Evolutionary conservation across 2,888 invertebrate genomes (phyloP).

Genomic region (Ichneumoninae sp.): DNA sequence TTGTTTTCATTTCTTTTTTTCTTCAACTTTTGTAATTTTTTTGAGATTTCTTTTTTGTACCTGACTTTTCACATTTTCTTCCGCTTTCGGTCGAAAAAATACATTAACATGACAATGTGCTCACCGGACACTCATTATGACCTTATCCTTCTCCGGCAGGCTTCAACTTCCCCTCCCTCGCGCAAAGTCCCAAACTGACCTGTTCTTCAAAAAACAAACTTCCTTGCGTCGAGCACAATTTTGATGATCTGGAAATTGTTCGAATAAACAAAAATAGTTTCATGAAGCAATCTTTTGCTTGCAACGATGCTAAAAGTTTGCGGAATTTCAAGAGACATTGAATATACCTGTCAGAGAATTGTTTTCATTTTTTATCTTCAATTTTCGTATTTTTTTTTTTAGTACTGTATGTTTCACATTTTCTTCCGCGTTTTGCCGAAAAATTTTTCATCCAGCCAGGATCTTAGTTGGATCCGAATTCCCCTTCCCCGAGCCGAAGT

Average conservation of each 20-base stretch:
- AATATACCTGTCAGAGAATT: too few relatives aligned
- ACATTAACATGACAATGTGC: constrained; percentile 83
- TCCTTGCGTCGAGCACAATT: constrained; percentile 24
- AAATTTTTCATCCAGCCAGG: constrained; percentile 45
- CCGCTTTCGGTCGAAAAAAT: constrained; percentile 46
- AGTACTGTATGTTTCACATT: not conserved
- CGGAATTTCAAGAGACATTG: not conserved
- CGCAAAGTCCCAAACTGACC: constrained; percentile 24
- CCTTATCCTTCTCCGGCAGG: constrained; percentile 66
- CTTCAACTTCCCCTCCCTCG: constrained; percentile 43
- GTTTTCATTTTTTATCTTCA: not conserved
- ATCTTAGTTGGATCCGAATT: constrained; percentile 58
- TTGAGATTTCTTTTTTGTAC: not conserved
- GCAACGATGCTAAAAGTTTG: not conserved
- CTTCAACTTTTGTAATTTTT: not conserved
- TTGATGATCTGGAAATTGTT: constrained; percentile 19
- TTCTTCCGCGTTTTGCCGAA: constrained; percentile 20
- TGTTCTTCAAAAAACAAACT: constrained; percentile 53
- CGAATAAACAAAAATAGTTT: not conserved
- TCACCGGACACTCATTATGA: constrained; percentile 82
- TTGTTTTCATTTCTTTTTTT: not conserved
- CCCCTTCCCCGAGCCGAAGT: constrained; percentile 43
- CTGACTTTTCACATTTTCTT: not conserved
- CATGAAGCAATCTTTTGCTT: not conserved
- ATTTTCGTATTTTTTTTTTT: not conserved